Conservation (phyloP, 2,113 vertebrate species). For the Rana temporaria region DNA sequence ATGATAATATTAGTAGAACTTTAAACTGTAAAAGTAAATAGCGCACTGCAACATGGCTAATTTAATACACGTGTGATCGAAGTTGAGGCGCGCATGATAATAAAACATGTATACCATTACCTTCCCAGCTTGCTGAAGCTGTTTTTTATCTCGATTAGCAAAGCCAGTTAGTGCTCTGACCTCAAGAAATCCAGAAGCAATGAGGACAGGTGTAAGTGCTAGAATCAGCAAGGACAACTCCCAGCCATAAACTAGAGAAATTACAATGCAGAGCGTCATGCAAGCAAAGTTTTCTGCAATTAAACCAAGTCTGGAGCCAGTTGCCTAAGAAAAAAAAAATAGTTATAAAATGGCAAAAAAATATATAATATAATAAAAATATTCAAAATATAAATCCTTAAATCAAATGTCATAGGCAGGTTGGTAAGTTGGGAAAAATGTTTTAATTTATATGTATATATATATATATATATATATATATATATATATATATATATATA, state of each 20-base stretch:
- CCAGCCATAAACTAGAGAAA: conserved; percentile 60
- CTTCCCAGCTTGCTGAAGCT: conserved; percentile 57
- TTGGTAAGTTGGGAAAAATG: too few species aligned
- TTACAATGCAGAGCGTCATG: conserved; percentile 60
- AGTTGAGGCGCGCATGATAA: neutral
- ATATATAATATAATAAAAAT: neutral
- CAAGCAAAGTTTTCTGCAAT: conserved; percentile 59
- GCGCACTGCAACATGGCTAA: neutral
- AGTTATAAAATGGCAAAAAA: neutral
- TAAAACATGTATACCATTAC: neutral
- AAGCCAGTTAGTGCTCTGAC: conserved; percentile 54
- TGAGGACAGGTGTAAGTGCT: conserved; percentile 55
- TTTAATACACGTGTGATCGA: neutral
- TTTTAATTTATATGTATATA: too few species aligned
- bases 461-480: too few species aligned
- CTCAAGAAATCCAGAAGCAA: conserved; percentile 60
- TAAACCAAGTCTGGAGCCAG: conserved; percentile 60
- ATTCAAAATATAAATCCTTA: neutral
- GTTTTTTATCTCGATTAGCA: conserved; percentile 63
- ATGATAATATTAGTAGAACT: neutral
- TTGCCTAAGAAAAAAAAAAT: conserved; percentile 57
- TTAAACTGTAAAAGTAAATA: neutral
- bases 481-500: too few species aligned
- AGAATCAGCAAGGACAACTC: conserved; percentile 66
- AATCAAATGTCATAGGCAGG: neutral